A percentile compares a stretch with the other conserved stretches of the same genome.
Conservation (phyloP, 2,888 invertebrate genomes). For the Orthosia cruda region DNA sequence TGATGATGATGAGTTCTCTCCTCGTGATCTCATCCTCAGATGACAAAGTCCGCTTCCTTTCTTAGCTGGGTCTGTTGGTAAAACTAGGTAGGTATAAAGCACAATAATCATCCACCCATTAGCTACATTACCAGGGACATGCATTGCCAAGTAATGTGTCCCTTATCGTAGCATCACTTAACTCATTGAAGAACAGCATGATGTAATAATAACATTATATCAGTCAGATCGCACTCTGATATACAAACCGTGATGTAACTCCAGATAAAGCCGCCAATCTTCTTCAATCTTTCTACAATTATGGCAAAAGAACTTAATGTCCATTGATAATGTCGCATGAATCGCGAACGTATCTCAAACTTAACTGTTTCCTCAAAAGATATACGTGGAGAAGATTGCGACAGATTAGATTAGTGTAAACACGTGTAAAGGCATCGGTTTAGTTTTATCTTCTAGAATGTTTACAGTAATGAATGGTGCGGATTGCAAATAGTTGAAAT, state of each 20-base stretch:
- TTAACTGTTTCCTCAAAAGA: constrained; percentile 49
- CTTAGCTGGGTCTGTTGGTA: not conserved
- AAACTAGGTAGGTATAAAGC: not conserved
- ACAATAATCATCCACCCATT: not conserved
- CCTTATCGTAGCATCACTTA: constrained; percentile 13
- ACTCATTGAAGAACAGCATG: constrained; percentile 20
- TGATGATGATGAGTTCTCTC: not conserved
- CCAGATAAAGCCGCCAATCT: constrained; percentile 23
- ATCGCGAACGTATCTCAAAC: constrained; percentile 19
- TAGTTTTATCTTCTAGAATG: constrained; percentile 30
- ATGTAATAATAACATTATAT: constrained; percentile 7
- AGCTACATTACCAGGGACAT: not conserved
- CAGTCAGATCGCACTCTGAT: constrained; percentile 26
- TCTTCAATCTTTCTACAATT: constrained; percentile 19
- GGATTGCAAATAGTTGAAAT: constrained; percentile 49
- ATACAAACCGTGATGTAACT: constrained; percentile 35
- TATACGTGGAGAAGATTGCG: constrained; percentile 36
- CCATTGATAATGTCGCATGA: constrained; percentile 25
- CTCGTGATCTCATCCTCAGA: not conserved
- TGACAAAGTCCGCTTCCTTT: not conserved
- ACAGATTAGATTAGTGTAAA: constrained; percentile 47
- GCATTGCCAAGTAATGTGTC: constrained; percentile 5
- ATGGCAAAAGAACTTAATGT: constrained; percentile 27
- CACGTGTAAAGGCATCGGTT: constrained; percentile 17
- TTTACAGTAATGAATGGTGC: constrained; percentile 27